phyloP scores from a whole-genome alignment of 2,113 vertebrate genomes.

The Leptodactylus fuscus region DNA sequence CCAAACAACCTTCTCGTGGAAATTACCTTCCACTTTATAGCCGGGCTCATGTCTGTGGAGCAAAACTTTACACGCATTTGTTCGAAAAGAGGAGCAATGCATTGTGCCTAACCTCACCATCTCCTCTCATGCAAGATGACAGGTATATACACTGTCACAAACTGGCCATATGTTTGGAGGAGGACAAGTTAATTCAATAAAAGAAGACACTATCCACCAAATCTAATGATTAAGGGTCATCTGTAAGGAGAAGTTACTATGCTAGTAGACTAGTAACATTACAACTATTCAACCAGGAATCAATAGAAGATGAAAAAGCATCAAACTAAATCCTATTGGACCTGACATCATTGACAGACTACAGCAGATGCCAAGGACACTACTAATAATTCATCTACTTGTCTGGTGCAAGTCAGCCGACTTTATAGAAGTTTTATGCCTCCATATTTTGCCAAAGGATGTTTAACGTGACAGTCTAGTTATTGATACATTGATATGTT shows the following conservation, averaged over 20 bases:
- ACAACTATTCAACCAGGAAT: not conserved
- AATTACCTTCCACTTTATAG: slow-evolving; percentile 11
- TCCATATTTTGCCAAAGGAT: not conserved
- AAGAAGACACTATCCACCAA: not conserved
- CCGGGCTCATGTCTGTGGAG: not conserved
- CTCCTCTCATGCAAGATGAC: no score
- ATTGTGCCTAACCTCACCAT: not conserved
- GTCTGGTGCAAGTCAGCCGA: not conserved
- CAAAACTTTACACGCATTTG: not conserved
- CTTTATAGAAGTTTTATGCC: not conserved
- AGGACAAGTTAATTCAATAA: not conserved
- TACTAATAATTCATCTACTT: not conserved
- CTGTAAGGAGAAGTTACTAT: not conserved
- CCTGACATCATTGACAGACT: no score
- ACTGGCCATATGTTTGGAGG: not conserved
- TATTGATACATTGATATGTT: not conserved
- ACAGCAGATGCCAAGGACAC: not conserved
- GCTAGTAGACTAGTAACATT: not conserved
- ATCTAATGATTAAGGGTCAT: not conserved
- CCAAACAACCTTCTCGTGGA: not conserved
- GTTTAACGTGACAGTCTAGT: not conserved
- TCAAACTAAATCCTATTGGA: slow-evolving; percentile 40
- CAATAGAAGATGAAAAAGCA: slow-evolving; percentile 46
- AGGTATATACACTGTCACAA: not conserved
- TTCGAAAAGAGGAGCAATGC: not conserved